Base-by-base conservation (phyloP, 2,797 vertebrate genomes). In the Enteromius treurensis region DNA sequence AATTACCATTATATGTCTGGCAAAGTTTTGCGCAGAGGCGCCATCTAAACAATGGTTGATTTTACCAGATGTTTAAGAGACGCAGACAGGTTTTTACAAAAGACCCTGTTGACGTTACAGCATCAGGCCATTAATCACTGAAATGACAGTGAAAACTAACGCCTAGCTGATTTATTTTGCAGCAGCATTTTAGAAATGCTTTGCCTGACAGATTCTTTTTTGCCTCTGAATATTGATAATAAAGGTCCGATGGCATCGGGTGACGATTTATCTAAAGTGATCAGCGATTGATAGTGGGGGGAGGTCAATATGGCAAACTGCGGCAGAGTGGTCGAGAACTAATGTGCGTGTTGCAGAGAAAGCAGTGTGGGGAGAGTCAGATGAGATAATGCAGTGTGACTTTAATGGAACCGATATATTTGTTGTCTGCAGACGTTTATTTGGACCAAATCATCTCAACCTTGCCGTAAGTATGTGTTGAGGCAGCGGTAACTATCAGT, bases 231-330 rank as follows among this genome's bases (percentile, higher is more conserved):
- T 47, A 34, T 21, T 13, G 2, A 29, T 29, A 21, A 14, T 51
- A 51, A n/a, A 29, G 60, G 5, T 55, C 55, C 21, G n/a, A 23
- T 75, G 14, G 5, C 19, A 26, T 73, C 19, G 5, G 17, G 29
- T 58, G 1, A 37, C 11, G 34, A 77, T 69, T 42, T n/a, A 47
- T 45, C 34, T 26, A 77, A 77, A 77, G 45, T 45, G 73, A 79
- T 84, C 34, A 37, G 68, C 23, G 26, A 82, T 67, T 42, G 81
- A 67, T 60, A 55, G 60, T 64, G 60, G 49, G 80, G 51, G 51
- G 80, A 78, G 83, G 84, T 87, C 85, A 51, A 87, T 86, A 76
- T 89, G 88, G 91, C 88, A 90, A 93, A 93, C 90, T 94, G 93
- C 93, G 93, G 90, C 93, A 94, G 71, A 79, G 86, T 89, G 89